A percentile compares a stretch with the other conserved stretches of the same genome.
phyloP scores from a whole-genome alignment of 2,113 vertebrate genomes.

The Uria lomvia region DNA sequence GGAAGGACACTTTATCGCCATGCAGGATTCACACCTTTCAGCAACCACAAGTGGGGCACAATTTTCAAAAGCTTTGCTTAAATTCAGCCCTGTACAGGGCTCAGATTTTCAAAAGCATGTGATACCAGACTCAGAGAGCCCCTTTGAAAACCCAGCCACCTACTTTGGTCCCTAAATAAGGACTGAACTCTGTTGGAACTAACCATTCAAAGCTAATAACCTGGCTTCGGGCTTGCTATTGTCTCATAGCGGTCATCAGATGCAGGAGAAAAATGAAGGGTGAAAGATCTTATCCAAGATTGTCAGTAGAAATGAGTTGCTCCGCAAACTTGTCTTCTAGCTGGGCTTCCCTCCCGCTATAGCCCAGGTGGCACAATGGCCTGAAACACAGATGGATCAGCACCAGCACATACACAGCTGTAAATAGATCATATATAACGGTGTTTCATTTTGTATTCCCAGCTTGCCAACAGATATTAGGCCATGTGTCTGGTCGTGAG shows the following conservation, averaged over 20 bases:
- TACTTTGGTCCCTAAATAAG: background rate
- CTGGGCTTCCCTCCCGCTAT: background rate
- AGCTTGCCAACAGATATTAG: background rate
- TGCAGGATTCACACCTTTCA: background rate
- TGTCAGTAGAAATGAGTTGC: background rate
- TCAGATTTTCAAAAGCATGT: background rate
- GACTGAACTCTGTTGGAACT: background rate
- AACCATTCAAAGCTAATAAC: background rate
- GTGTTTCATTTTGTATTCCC: conserved; percentile 19
- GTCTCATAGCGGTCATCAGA: background rate
- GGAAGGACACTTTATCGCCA: background rate
- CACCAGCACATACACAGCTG: background rate
- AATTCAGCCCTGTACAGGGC: background rate
- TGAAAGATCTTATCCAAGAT: background rate
- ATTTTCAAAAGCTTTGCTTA: background rate
- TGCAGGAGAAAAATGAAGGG: background rate
- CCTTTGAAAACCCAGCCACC: background rate
- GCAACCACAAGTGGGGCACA: background rate
- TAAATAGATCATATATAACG: background rate
- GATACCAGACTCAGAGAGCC: background rate
- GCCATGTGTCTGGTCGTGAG: background rate
- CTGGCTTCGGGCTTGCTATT: background rate
- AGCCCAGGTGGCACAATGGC: background rate
- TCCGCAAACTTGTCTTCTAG: background rate
- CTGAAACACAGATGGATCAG: background rate